Evolutionary conservation across 1,140 invertebrate genomes (phyloP).

Genomic region (Calephelis nemesis): DNA sequence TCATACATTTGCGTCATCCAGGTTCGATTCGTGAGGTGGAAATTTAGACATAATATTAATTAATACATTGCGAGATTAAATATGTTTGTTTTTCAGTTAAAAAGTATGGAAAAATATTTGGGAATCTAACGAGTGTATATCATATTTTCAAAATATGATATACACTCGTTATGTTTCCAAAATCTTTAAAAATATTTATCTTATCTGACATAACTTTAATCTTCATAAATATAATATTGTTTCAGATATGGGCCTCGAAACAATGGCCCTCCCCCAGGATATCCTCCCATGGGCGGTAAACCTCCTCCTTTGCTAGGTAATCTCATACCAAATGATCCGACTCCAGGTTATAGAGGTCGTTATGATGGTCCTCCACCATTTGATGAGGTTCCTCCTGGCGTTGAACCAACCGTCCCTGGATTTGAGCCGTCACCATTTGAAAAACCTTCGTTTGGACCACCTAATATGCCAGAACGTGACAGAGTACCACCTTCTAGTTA

Average conservation of each 20-base stretch:
- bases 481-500: slow-evolving; percentile 58
- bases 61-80: not conserved
- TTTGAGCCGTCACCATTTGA: slow-evolving; percentile 76
- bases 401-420: slow-evolving; percentile 78
- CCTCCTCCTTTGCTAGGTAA: slow-evolving; percentile 46
- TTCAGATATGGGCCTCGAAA: slow-evolving; percentile 69
- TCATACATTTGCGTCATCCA: slow-evolving; percentile 2
- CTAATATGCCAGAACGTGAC: slow-evolving; percentile 59
- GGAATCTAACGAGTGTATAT: too few relatives aligned
- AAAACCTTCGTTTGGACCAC: slow-evolving; percentile 60
- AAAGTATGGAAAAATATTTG: too few relatives aligned
- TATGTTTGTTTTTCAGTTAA: too few relatives aligned
- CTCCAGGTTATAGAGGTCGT: slow-evolving; percentile 59
- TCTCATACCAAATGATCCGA: slow-evolving; percentile 44
- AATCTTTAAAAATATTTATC: too few relatives aligned
- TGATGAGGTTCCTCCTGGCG: slow-evolving; percentile 72
- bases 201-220: too few relatives aligned
- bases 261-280: slow-evolving; percentile 52
- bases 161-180: too few relatives aligned
- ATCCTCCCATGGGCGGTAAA: slow-evolving; percentile 52
- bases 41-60: not conserved
- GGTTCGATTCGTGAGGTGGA: slow-evolving; percentile 47
- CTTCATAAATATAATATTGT: slow-evolving; percentile 20
- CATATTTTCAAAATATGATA: too few relatives aligned
- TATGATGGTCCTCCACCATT: slow-evolving; percentile 65